A percentile compares a stretch with the other conserved stretches of the same genome.
phyloP scores from a whole-genome alignment of 2,797 vertebrate genomes.

The Pseudochromis fuscus region DNA sequence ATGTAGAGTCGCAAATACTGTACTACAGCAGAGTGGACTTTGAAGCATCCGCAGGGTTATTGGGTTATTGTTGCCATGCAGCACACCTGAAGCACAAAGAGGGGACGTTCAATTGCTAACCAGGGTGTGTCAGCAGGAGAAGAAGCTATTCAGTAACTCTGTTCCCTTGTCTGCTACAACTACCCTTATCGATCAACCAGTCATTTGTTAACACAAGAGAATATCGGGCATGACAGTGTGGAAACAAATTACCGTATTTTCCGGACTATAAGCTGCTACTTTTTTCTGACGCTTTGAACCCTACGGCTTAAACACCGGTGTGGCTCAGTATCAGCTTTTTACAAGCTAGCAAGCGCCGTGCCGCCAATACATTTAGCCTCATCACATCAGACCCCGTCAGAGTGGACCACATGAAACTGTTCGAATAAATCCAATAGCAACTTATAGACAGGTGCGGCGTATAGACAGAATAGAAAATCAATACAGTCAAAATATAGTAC shows the following conservation, averaged over 20 bases:
- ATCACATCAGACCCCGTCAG: no score
- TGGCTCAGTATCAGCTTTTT: no score
- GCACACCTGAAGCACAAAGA: conserved; percentile 38
- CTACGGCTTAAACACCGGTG: no score
- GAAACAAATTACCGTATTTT: conserved; percentile 6
- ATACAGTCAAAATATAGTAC: no score
- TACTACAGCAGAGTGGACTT: conserved; percentile 21
- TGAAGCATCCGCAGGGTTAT: conserved; percentile 14
- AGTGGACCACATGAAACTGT: no score
- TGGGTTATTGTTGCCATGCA: not conserved
- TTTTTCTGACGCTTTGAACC: no score
- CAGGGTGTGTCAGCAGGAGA: conserved; percentile 27
- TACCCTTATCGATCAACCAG: not conserved
- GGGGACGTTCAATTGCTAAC: conserved; percentile 32
- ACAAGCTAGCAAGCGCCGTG: no score
- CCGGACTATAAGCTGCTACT: no score
- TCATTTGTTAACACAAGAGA: conserved; percentile 14
- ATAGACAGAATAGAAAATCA: no score
- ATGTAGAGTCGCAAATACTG: not conserved
- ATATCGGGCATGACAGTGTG: not conserved
- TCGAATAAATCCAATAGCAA: no score
- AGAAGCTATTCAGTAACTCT: conserved; percentile 17
- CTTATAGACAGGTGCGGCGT: no score
- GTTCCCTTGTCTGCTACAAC: conserved; percentile 3
- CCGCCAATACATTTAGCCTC: no score